phyloP scores from a whole-genome alignment of 2,113 vertebrate species.

The Laticauda colubrina region DNA sequence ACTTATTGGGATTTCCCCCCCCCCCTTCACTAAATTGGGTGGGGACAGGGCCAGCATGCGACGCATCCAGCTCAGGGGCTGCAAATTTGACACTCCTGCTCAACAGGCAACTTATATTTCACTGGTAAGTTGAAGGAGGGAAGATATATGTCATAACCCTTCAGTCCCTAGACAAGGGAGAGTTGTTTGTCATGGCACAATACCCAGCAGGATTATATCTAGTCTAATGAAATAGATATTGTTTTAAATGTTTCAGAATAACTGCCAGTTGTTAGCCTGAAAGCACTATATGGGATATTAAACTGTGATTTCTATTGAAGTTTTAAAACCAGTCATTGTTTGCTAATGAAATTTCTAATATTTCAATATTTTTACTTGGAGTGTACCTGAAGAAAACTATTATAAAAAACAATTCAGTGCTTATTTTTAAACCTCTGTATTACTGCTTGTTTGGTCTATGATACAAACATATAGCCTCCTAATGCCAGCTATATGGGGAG shows the following conservation, averaged over 20 bases:
- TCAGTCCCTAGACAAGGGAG: not conserved
- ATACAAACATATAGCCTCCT: not conserved
- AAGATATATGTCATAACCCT: not conserved
- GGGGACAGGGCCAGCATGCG: too few relatives aligned
- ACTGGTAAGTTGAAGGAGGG: not conserved
- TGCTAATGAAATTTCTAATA: not conserved
- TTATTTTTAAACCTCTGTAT: constrained; percentile 12
- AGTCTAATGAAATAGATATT: not conserved
- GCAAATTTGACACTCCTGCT: too few relatives aligned
- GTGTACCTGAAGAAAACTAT: constrained; percentile 26
- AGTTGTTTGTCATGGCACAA: not conserved
- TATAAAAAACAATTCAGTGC: constrained; percentile 6
- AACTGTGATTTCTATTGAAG: not conserved
- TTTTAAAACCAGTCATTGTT: not conserved
- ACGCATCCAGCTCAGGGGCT: too few relatives aligned
- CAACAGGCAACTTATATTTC: not conserved
- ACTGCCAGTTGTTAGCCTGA: not conserved
- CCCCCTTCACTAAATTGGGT: too few relatives aligned
- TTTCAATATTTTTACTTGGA: constrained; percentile 18
- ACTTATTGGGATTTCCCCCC: too few relatives aligned
- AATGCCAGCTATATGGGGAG: not conserved
- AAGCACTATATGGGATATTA: not conserved
- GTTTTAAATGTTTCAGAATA: not conserved
- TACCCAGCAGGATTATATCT: not conserved
- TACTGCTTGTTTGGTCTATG: not conserved